Evolutionary conservation across 2,888 invertebrate genomes (phyloP), one percentile per base, ranked within the genome.

Genomic region (Acronicta leporina): DNA sequence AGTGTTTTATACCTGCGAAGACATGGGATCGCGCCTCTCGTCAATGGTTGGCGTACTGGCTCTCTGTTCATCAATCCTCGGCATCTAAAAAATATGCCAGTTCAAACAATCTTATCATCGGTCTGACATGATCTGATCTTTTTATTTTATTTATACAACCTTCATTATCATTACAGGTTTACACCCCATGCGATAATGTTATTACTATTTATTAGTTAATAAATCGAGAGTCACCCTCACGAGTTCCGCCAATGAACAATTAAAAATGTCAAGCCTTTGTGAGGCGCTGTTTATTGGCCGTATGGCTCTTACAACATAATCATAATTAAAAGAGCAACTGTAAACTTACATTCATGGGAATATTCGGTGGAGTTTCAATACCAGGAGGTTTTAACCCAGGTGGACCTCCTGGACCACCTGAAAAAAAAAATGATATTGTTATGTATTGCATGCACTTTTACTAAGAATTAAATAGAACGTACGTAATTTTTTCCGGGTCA

Each of bases 31-130:
- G 56, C 92, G 83, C 55, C 93, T 82, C 85, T 96, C 96, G 79
- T 96, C 96, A 49, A 97, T 95, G 0, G 97, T 97, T 1, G 97
- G 97, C 9, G 97, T 97, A 48, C 96, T 96, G 0, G 96, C 95
- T 48, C 96, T 94, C 79, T 96, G 96, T 85, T 96, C 96, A 14
- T 92, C 92, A 6, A 89, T 74, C 71, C 92, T 86, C n/a, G 87
- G 86, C 73, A 91, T 80, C 90, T 90, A 73, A 49, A 73, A 74
- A 8, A 40, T 47, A 49, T 16, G 0, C n/a, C 8, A 11, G 41
- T 43, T 15, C 25, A 43, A 27, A 27, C 3, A 45, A 25, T 20
- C 20, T 20, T 35, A 33, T 11, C 30, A 10, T 9, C 30, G 1
- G 10, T 9, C 30, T 9, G 3, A 10, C n/a, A n/a, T n/a, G n/a